Evolutionary conservation across 2,888 invertebrate species (phyloP), one percentile per base, ranked within the genome.

Genomic region (Aleiodes testaceus): DNA sequence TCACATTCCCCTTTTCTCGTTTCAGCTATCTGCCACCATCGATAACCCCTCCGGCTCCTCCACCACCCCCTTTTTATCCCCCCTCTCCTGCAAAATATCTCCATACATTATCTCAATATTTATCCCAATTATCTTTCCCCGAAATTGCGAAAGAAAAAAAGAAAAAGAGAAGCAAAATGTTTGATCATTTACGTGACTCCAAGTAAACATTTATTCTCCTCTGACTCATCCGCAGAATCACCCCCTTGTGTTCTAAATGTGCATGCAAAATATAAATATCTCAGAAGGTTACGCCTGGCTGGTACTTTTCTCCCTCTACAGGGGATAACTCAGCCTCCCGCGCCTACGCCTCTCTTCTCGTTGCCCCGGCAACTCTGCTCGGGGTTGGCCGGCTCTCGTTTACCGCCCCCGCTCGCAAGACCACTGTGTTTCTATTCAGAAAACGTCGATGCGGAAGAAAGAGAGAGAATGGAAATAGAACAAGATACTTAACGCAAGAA

Each of bases 281-380:
- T 42, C 70, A 44, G 63, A 59, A 42, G 36, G 69, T 66, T 66
- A 72, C 59, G 66, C 71, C 69, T 68, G 22, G 55, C 26, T 26
- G 3, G 26, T 69, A 72, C 72, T 67, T 55, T 67, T 69, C 69
- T 53, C 68, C 70, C 75, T 73, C 75, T 72, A 64, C 45, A 66
- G 42, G 70, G 45, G 49, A 59, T 59, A 47, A 67, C 66, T 68
- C 69, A 67, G 72, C 72, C 74, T 76, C 75, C 73, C 78, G 72
- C 74, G 77, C 75, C 76, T 78, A 66, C 74, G 83, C 83, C 84
- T 84, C 83, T 80, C 26, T 26, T n/a, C 85, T 78, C 81, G 85
- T 87, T 85, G 84, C 85, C 85, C 79, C 80, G 85, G 85, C 85
- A 85, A 86, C 84, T 81, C 80, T 76, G 81, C 82, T 84, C 82